phyloP scores from a whole-genome alignment of 2,797 vertebrate genomes.

The Enteromius viviparus region DNA sequence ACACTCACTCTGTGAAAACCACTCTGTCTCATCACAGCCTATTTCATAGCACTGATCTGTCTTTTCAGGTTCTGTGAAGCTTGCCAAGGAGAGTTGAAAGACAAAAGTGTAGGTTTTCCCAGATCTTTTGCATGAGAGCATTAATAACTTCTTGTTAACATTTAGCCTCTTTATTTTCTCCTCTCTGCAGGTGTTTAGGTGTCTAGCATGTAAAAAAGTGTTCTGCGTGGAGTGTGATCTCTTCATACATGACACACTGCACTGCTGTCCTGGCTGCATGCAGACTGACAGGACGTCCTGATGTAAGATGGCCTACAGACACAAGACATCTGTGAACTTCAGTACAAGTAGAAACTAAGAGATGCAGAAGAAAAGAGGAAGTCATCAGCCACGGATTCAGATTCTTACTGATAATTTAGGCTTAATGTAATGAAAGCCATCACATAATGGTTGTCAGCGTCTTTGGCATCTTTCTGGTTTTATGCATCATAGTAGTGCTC shows the following conservation, averaged over 20 bases:
- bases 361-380: not conserved
- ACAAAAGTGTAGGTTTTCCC: slow-evolving; percentile 85
- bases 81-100: slow-evolving; percentile 89
- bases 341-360: not conserved
- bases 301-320: not conserved
- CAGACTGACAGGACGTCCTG: slow-evolving; percentile 73
- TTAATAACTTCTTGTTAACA: not conserved
- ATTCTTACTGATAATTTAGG: not conserved
- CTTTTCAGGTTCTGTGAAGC: slow-evolving; percentile 86
- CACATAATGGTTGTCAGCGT: not conserved
- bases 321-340: not conserved
- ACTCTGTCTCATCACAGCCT: not conserved
- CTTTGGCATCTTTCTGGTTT: not conserved
- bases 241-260: slow-evolving; percentile 92
- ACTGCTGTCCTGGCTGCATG: slow-evolving; percentile 94
- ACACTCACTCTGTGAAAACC: slow-evolving; percentile 10
- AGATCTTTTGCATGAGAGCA: not conserved
- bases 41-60: not conserved
- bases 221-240: slow-evolving; percentile 95
- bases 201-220: slow-evolving; percentile 80
- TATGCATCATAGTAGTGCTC: not conserved
- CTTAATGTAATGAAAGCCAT: not conserved
- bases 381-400: not conserved
- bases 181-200: slow-evolving; percentile 83
- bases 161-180: slow-evolving; percentile 18